phyloP scores from a whole-genome alignment of 2,113 vertebrate species.

The Martes martes region DNA sequence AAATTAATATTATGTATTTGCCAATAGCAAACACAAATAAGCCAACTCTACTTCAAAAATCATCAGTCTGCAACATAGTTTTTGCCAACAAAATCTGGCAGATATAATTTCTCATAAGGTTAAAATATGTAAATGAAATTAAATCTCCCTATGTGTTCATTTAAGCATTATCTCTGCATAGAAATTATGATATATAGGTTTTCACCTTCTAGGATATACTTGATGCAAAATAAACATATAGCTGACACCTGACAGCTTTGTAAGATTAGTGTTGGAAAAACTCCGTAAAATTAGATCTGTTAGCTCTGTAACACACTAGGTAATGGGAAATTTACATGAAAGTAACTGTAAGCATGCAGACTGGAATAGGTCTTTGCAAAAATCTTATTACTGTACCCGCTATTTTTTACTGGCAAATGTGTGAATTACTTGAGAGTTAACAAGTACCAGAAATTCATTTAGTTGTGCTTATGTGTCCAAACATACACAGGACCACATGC shows the following conservation, averaged over 20 bases:
- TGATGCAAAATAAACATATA: conserved; percentile 54
- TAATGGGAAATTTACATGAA: conserved; percentile 31
- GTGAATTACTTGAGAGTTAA: conserved; percentile 43
- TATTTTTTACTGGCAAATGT: background rate
- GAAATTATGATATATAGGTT: background rate
- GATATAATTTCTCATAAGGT: conserved; percentile 41
- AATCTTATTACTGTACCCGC: background rate
- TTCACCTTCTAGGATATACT: conserved; percentile 53
- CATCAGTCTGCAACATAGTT: background rate
- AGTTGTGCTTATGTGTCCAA: background rate
- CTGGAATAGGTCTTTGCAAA: conserved; percentile 23
- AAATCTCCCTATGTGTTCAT: conserved; percentile 46
- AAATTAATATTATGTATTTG: conserved; percentile 26
- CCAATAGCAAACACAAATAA: conserved; percentile 26
- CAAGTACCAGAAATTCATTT: background rate
- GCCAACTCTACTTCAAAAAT: conserved; percentile 41
- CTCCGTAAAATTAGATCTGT: conserved; percentile 53
- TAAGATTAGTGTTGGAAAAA: conserved; percentile 48
- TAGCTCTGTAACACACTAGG: conserved; percentile 15
- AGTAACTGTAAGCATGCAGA: background rate
- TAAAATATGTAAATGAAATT: conserved; percentile 62
- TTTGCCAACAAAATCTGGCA: background rate
- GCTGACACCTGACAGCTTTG: conserved; percentile 63
- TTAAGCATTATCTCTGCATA: conserved; percentile 54
- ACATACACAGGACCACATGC: background rate